These are phyloP conservation scores for Rotaria macrura DNA, from an alignment of 2,888 invertebrate genomes.

Conservation along the genomic window DNA sequence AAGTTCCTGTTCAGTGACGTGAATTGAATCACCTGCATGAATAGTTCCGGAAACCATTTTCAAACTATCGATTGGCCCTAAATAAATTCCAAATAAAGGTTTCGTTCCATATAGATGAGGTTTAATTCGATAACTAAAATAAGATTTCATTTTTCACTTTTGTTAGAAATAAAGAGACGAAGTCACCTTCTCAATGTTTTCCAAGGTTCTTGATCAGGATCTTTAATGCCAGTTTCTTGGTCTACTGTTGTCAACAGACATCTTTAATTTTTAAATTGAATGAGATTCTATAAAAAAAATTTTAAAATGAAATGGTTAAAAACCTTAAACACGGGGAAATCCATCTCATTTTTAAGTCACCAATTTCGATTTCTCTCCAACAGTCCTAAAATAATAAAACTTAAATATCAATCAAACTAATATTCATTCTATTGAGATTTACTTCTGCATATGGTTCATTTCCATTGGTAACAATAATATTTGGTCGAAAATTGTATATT, in stretches of 20 bases:
- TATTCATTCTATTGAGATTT: not conserved
- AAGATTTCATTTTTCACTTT: not conserved
- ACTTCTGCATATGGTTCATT: not conserved
- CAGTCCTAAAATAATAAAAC: not conserved
- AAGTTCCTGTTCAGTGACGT: not conserved
- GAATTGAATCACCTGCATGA: not conserved
- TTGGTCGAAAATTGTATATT: constrained; percentile 59
- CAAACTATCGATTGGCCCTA: not conserved
- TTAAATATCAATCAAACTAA: too few relatives aligned
- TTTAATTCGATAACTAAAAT: not conserved
- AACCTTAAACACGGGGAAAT: not conserved
- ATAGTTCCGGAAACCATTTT: not conserved
- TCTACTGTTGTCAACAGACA: not conserved
- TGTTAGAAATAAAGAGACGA: not conserved
- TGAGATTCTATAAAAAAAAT: too few relatives aligned
- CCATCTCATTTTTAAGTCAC: not conserved
- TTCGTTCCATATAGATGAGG: not conserved
- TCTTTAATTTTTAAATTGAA: not conserved
- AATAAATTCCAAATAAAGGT: not conserved
- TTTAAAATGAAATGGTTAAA: not conserved
- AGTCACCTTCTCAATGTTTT: not conserved
- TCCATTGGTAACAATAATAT: constrained; percentile 54
- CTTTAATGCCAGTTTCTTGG: constrained; percentile 3
- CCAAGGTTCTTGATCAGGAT: not conserved
- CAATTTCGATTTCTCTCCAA: not conserved